These are phyloP conservation scores for Chiridota heheva DNA, from an alignment of 35 echinoderm and acorn worm species.

Conservation along the genomic window DNA sequence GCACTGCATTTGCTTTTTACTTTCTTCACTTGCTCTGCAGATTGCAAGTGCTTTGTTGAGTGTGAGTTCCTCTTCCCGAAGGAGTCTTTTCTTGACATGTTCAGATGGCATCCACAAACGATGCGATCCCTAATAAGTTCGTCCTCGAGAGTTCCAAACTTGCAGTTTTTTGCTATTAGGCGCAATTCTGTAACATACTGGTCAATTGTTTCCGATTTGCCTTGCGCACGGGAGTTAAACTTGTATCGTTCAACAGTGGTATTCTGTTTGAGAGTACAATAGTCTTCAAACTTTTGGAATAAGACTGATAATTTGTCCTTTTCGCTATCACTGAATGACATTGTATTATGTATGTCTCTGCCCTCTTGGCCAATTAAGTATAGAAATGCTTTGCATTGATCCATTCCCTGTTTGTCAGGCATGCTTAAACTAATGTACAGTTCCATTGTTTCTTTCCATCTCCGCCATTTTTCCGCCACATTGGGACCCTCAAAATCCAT, in stretches of 20 bases:
- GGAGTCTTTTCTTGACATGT: neutral
- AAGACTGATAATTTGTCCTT: neutral
- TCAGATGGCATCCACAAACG: conserved; percentile 27
- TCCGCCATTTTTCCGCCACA: neutral
- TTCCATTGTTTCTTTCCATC: conserved; percentile 19
- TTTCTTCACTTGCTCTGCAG: conserved; percentile 52
- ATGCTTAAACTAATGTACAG: conserved; percentile 14
- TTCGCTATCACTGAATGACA: neutral
- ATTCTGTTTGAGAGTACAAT: conserved; percentile 40
- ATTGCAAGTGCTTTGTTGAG: conserved; percentile 23
- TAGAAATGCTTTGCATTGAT: conserved; percentile 14
- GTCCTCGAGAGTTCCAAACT: conserved; percentile 14
- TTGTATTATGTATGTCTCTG: conserved; percentile 17
- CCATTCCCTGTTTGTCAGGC: neutral
- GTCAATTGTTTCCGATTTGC: conserved; percentile 18
- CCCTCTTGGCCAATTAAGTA: conserved; percentile 41
- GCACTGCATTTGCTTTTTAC: conserved; percentile 20
- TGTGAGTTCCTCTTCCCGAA: conserved; percentile 9
- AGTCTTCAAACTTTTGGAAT: conserved; percentile 18
- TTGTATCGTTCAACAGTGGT: conserved; percentile 35
- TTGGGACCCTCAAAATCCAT: conserved; percentile 26
- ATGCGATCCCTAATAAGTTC: conserved; percentile 35
- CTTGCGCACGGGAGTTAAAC: conserved; percentile 37
- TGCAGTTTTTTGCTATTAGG: conserved; percentile 24
- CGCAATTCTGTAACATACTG: conserved; percentile 44